Conservation (phyloP, 1,140 invertebrate species). For the Drosophila nasuta region DNA sequence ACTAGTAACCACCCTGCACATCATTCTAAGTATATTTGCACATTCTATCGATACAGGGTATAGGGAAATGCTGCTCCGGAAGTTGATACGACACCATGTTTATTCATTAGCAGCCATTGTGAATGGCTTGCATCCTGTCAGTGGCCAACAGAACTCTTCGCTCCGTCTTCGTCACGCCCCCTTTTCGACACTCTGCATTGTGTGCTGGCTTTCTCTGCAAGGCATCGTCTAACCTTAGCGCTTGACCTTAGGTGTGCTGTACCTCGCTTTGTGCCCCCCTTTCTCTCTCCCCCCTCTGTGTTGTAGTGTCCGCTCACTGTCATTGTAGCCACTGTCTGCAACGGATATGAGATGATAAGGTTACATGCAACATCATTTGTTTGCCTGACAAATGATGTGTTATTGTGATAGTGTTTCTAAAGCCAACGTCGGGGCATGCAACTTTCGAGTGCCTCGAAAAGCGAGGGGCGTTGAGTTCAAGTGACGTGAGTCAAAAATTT, state of each 20-base stretch:
- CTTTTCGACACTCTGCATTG: slow-evolving; percentile 38
- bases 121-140: slow-evolving; percentile 26
- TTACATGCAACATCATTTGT: slow-evolving; percentile 83
- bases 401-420: slow-evolving; percentile 75
- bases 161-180: slow-evolving; percentile 36
- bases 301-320: slow-evolving; percentile 12
- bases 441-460: slow-evolving; percentile 59
- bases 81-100: slow-evolving; percentile 70
- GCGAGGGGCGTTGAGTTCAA: slow-evolving; percentile 57
- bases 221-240: slow-evolving; percentile 54
- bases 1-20: not conserved
- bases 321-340: slow-evolving; percentile 59
- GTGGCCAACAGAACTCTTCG: slow-evolving; percentile 35
- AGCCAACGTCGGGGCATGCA: slow-evolving; percentile 55
- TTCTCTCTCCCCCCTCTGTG: not conserved
- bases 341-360: slow-evolving; percentile 82
- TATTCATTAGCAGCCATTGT: slow-evolving; percentile 81
- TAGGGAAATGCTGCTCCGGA: slow-evolving; percentile 44
- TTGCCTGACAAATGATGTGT: slow-evolving; percentile 81
- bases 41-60: slow-evolving; percentile 22
- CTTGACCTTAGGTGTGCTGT: slow-evolving; percentile 62
- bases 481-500: slow-evolving; percentile 71
- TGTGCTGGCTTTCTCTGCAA: slow-evolving; percentile 37
- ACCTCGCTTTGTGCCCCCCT: not conserved
- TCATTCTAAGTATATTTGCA: not conserved